Conservation (phyloP, 2,888 invertebrate genomes). For the Eutolmus rufibarbis region DNA sequence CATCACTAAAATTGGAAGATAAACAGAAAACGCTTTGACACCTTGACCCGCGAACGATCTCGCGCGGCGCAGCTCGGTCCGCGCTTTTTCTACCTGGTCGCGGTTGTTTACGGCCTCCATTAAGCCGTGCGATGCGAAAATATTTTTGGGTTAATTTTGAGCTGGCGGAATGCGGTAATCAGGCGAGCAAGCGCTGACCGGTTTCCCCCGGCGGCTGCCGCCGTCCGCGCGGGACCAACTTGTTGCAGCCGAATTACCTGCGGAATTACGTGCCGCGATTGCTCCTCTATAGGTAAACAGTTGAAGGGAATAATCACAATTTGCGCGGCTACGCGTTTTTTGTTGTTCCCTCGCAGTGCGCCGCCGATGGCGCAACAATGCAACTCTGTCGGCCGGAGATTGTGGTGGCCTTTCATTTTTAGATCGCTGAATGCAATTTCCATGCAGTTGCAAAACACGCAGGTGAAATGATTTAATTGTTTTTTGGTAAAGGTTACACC, state of each 20-base stretch:
- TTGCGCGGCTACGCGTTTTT: neutral
- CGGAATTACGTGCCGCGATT: neutral
- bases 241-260: neutral
- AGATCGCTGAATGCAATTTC: neutral
- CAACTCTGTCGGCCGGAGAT: neutral
- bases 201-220: neutral
- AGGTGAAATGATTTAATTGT: neutral
- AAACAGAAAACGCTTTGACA: neutral
- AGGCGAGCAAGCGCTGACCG: neutral
- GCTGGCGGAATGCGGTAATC: slow-evolving; percentile 8
- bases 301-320: neutral
- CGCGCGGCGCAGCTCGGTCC: neutral
- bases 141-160: slow-evolving; percentile 2
- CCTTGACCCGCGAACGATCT: neutral
- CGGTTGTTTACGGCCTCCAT: neutral
- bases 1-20: neutral
- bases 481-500: neutral
- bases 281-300: neutral
- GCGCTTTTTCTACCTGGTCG: neutral
- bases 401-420: neutral
- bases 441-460: neutral
- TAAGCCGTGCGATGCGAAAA: neutral
- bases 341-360: neutral
- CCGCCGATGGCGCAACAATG: neutral
- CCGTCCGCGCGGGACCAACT: neutral